Base-by-base conservation (phyloP, 2,113 vertebrate genomes). In the Campylorhamphus procurvoides region DNA sequence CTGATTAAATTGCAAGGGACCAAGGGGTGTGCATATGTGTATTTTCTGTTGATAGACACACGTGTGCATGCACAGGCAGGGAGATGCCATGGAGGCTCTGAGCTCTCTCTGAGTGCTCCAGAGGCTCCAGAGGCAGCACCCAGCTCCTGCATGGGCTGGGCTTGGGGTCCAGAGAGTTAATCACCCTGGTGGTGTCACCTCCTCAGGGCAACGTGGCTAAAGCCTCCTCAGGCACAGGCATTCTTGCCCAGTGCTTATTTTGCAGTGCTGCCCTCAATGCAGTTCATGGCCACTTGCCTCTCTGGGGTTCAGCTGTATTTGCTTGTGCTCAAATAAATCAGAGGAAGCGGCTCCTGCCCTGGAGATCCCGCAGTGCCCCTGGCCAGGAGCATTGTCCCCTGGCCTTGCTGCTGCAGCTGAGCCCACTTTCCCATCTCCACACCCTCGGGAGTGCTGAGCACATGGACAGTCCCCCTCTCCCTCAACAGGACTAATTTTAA, bases 391-490 rank as follows among this genome's bases (percentile, higher is more conserved):
- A 23, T 4, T 22, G 6, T 27, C 14, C 75, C 63, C 53, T 28
- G 53, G 49, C 33, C 44, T 31, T 0, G 7, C n/a, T 64, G 63
- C 53, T 83, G 52, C 84, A 56, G 62, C 12, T 8, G 49, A 64
- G 53, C 24, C 31, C 6, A 0, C 37, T 55, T 11, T 4, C n/a
- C 29, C 5, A 3, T 35, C 83, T 73, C 29, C 25, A 15, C 24
- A 19, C 18, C 23, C 42, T 0, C 0, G 35, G 14, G 12, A 55
- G 13, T 7, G n/a, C 62, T 29, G 60, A 64, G 17, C 0, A 0
- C 0, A 0, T 33, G 25, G 27, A n/a, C 10, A 22, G 50, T 4
- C 7, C 9, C 17, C 3, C 8, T 8, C 14, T 7, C 17, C 40
- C n/a, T 28, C 23, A 58, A 49, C 40, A 14, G 8, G 28, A 81